phyloP scores from a whole-genome alignment of 2,113 vertebrate species.

The Tragelaphus buxtoni region DNA sequence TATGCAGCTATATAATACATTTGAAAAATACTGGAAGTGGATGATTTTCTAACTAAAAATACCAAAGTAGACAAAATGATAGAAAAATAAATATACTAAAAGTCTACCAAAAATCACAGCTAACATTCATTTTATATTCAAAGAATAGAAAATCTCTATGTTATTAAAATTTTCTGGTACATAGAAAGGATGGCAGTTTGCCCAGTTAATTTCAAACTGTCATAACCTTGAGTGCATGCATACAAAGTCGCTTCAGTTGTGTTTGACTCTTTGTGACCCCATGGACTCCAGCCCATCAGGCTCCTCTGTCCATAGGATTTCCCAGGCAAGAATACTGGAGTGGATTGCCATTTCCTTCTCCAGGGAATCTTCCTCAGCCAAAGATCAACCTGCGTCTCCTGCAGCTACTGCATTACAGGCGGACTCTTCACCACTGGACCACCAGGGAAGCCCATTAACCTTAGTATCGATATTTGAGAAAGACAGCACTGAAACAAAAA shows the following conservation, averaged over 20 bases:
- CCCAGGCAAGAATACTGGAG: not conserved
- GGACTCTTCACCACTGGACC: rapidly evolving
- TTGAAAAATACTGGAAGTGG: not conserved
- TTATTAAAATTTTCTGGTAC: not conserved
- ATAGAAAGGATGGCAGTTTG: not conserved
- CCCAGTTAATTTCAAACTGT: not conserved
- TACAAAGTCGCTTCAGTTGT: not conserved
- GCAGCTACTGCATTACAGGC: not conserved
- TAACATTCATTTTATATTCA: not conserved
- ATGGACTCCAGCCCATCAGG: not conserved
- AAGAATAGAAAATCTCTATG: not conserved
- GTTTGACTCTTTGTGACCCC: not conserved
- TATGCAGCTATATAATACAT: not conserved
- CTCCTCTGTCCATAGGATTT: not conserved
- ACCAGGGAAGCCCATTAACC: not conserved
- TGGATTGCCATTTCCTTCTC: not conserved
- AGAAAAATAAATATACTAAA: not conserved
- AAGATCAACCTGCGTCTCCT: not conserved
- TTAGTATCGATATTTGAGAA: not conserved
- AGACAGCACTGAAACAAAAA: not conserved
- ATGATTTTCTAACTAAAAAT: not conserved
- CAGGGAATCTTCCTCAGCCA: not conserved
- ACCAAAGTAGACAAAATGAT: not conserved
- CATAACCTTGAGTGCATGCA: not conserved
- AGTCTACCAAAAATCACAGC: not conserved